phyloP scores from a whole-genome alignment of 2,113 vertebrate genomes.

The Halcyon senegalensis region DNA sequence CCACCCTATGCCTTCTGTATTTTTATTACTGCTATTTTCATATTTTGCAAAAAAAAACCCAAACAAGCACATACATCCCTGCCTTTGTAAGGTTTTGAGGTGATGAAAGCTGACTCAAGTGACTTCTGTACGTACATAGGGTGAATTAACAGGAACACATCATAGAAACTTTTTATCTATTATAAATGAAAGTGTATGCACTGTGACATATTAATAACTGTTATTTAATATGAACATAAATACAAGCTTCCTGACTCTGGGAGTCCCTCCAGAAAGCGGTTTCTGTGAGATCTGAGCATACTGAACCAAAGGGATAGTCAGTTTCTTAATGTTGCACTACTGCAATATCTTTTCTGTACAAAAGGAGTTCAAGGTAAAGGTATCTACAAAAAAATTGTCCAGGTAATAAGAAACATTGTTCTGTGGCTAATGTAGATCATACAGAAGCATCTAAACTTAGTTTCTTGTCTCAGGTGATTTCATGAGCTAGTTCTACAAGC shows the following conservation, averaged over 20 bases:
- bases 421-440: neutral
- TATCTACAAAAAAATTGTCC: neutral
- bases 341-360: neutral
- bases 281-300: neutral
- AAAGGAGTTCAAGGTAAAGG: neutral
- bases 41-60: constrained; percentile 1
- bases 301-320: neutral
- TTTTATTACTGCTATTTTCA: constrained; percentile 15
- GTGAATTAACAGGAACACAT: neutral
- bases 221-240: neutral
- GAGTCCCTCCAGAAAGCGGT: neutral
- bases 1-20: neutral
- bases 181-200: neutral
- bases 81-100: neutral
- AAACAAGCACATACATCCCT: neutral
- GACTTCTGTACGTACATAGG: neutral
- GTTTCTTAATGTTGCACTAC: neutral
- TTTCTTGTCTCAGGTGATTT: neutral
- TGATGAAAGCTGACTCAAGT: neutral
- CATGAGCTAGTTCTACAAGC: neutral
- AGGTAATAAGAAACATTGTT: neutral
- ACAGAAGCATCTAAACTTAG: neutral
- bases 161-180: neutral
- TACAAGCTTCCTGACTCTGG: neutral
- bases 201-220: neutral